Base-by-base conservation (phyloP, 2,113 vertebrate species). In the Istiophorus platypterus region DNA sequence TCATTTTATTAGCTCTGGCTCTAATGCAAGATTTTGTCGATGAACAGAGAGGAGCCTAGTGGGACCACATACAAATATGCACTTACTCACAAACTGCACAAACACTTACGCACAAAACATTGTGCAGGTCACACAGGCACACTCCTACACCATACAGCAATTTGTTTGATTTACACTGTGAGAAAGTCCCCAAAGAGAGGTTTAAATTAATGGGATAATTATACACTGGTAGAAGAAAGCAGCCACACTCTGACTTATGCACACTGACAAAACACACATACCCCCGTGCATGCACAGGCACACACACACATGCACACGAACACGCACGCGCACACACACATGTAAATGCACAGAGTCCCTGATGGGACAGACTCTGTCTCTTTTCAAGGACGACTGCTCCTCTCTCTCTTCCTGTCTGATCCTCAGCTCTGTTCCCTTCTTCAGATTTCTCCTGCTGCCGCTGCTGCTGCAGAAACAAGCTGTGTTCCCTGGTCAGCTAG, bases 181-280 rank as follows among this genome's bases (percentile, higher is more conserved):
- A 76, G 64, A 61, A 56, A 66, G 81, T 91, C 86, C 85, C 89
- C 49, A 85, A 86, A 91, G 93, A 85, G 81, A 88, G 81, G 83
- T 94, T 93, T 89, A 84, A 93, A 86, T 92, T 92, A 94, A 95
- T 92, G 76, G 76, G 85, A 84, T 93, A 90, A 93, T 94, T 93
- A 93, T 89, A 93, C 29, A 82, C 75, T 80, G 59, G 71, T 64
- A 85, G 78, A 79, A 86, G 69, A 82, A 89, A 91, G 88, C 76
- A 88, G 87, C 72, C 81, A 45, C 72, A 83, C 51, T 80, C 66
- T 92, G 91, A 94, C 93, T 92, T 94, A 93, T 88, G 74, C 69
- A 81, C 61, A 26, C 58, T 81, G 78, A 86, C 74, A 87, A 87
- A 80, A 74, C 78, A 71, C 79, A 68, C 62, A 65, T 34, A 13